Evolutionary conservation across 1,140 invertebrate species (phyloP).

Genomic region (Cyrtorhinus lividipennis): DNA sequence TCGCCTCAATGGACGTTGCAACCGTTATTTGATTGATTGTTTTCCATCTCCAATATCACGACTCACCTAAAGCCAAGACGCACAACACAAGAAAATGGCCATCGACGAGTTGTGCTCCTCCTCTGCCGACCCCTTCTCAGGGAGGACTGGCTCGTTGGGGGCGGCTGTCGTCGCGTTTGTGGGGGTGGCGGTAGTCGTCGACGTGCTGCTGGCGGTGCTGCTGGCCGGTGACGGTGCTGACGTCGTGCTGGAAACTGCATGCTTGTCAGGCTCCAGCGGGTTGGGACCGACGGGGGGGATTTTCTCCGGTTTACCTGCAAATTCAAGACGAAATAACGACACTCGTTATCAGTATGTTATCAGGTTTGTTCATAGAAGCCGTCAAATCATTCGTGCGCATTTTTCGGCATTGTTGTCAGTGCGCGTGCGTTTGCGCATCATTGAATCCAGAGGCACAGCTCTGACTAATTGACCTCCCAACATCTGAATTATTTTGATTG

Average conservation of each 20-base stretch:
- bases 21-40: too few relatives aligned
- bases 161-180: constrained; percentile 34
- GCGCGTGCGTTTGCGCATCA: too few relatives aligned
- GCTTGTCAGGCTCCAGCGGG: neutral
- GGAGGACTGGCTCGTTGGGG: constrained; percentile 51
- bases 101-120: constrained; percentile 92
- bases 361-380: too few relatives aligned
- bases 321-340: too few relatives aligned
- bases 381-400: too few relatives aligned
- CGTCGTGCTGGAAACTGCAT: neutral
- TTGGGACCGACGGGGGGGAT: neutral
- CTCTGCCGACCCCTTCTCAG: constrained; percentile 76
- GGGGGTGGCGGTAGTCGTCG: constrained; percentile 25
- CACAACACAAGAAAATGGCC: constrained; percentile 90
- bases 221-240: neutral
- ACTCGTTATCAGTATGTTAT: too few relatives aligned
- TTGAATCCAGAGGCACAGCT: too few relatives aligned
- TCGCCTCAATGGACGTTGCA: too few relatives aligned
- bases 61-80: constrained; percentile 76
- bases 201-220: neutral
- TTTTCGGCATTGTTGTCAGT: too few relatives aligned
- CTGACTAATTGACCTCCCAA: too few relatives aligned
- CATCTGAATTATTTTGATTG: too few relatives aligned
- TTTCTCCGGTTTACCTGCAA: neutral
- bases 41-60: too few relatives aligned